Evolutionary conservation across 2,113 vertebrate species (phyloP), one percentile per base, ranked within the genome.

Genomic region (Semicossyphus pulcher): DNA sequence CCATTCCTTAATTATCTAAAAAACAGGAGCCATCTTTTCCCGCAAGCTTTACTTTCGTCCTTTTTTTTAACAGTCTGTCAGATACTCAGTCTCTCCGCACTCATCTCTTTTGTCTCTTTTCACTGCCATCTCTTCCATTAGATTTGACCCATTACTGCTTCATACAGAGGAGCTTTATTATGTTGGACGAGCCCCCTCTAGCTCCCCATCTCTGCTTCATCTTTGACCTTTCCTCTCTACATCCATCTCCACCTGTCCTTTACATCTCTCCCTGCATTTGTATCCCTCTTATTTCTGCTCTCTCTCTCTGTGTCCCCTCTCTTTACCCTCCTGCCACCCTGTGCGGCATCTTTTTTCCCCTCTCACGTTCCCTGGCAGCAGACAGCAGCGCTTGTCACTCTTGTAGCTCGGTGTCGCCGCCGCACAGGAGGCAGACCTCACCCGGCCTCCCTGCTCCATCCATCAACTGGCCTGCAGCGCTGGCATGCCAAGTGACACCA

Each of bases 381-480:
- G 58, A 41, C 77, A 68, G 62, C 53, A 37, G 72, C 3, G 52
- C 64, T 76, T 88, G 89, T 89, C 85, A 83, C 53, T 85, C 76
- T 62, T 68, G 75, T 51, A 62, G 77, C 57, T 42, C 2, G 36
- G 73, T 63, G 62, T 65, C 51, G 74, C 78, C 2, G 42, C 52
- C 10, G 25, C 72, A 60, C 74, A 80, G 72, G 84, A 80, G 77
- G 85, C 69, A 78, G 59, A 68, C 63, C 74, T 86, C 72, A 74
- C 70, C 58, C 37, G 25, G 53, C 36, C 67, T 60, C 76, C 42
- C 25, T 28, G 47, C 45, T 60, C 58, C 64, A 87, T 87, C 85
- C 71, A 81, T 90, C 85, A 87, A 67, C 58, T 48, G 39, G 52
- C 32, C 78, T 76, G 79, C 80, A 72, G 81, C 63, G 81, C 71